Conservation (phyloP, 2,888 invertebrate genomes). For the Volucella bombylans region DNA sequence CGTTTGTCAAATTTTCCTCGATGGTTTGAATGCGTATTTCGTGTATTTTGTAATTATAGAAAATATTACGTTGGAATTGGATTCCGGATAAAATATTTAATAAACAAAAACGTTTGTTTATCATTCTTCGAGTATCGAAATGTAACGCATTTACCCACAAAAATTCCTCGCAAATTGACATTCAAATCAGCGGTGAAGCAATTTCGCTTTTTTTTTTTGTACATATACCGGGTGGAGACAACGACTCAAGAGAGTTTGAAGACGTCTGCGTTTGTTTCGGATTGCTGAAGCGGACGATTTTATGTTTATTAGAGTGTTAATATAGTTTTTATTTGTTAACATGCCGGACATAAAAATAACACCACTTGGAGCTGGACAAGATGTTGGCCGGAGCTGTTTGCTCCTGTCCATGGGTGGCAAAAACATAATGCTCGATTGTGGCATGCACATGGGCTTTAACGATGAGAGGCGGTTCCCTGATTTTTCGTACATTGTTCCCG, state of each 20-base stretch:
- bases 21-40: too few species aligned
- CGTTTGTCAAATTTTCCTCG: too few species aligned
- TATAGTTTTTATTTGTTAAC: neutral
- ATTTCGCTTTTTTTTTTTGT: neutral
- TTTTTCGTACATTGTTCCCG: slow-evolving; percentile 95
- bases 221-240: neutral
- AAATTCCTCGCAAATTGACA: slow-evolving; percentile 10
- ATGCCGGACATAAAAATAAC: slow-evolving; percentile 96
- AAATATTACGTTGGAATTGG: too few species aligned
- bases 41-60: neutral
- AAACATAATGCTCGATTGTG: slow-evolving; percentile 99
- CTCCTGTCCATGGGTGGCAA: slow-evolving; percentile 97
- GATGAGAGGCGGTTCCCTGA: slow-evolving; percentile 99
- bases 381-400: slow-evolving; percentile 99
- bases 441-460: slow-evolving; percentile 99
- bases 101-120: slow-evolving; percentile 24
- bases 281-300: too few species aligned
- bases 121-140: slow-evolving; percentile 48
- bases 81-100: neutral
- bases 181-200: neutral
- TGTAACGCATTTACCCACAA: slow-evolving; percentile 33
- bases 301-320: too few species aligned
- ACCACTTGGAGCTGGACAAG: slow-evolving; percentile 95
- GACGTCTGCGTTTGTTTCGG: too few species aligned
- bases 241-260: too few species aligned